Percentiles rank a stretch among this genome's conserved stretches.
Evolutionary conservation across 2,113 vertebrate genomes (phyloP).

Genomic region (Limnothrissa miodon): DNA sequence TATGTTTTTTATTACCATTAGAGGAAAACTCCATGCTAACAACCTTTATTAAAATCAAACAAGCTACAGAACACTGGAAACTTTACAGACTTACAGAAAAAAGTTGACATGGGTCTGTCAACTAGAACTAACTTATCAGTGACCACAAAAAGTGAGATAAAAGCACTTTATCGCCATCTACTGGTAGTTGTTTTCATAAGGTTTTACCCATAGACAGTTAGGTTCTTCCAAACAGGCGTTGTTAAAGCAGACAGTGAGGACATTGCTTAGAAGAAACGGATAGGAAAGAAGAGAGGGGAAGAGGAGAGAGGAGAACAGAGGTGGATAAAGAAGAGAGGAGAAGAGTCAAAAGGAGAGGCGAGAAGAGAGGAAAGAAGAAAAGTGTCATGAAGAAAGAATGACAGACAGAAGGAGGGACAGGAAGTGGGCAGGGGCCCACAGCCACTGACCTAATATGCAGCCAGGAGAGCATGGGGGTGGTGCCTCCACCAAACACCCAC

Average conservation of each 20-base stretch:
- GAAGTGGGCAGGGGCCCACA: neutral
- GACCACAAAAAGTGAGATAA: neutral
- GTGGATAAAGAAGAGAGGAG: neutral
- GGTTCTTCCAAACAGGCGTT: too few relatives aligned
- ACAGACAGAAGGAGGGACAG: neutral
- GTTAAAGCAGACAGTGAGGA: neutral
- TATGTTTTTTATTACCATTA: too few relatives aligned
- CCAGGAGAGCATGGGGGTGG: conserved; percentile 95
- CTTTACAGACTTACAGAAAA: too few relatives aligned
- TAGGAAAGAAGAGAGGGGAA: neutral
- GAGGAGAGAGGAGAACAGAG: neutral
- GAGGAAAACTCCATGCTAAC: too few relatives aligned
- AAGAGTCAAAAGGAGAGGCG: neutral
- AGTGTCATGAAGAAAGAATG: neutral
- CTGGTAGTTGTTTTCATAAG: conserved; percentile 43
- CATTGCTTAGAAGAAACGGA: neutral
- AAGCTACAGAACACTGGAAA: too few relatives aligned
- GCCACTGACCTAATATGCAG: conserved; percentile 88
- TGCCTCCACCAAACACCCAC: conserved; percentile 95
- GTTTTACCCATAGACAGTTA: too few relatives aligned
- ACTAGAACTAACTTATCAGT: neutral
- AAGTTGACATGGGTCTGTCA: too few relatives aligned
- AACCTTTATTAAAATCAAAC: too few relatives aligned
- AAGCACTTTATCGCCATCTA: conserved; percentile 55
- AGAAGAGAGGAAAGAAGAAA: neutral